Evolutionary conservation across 2,113 vertebrate species (phyloP), one percentile per base, ranked within the genome.

Genomic region (Canis aureus): DNA sequence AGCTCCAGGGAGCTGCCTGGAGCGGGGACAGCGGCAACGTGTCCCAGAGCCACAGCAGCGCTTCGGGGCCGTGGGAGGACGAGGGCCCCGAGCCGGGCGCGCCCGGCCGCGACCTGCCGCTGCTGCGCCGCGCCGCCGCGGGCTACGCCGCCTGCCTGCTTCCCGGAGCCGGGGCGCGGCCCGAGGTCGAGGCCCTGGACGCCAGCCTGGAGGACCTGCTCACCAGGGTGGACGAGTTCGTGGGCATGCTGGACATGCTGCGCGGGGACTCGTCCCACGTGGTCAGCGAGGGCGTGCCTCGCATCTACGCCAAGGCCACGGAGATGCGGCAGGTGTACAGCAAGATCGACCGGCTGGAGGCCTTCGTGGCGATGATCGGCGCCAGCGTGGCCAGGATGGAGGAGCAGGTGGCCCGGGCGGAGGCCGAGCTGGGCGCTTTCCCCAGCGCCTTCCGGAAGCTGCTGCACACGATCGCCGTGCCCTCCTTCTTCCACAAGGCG

Each of bases 171-270:
- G 83, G 82, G 32, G 78, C 96, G 84, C 78, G 95, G 67, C 93
- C 96, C 15, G 98, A 98, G 81, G 93, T 96, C 69, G 93, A 97
- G 4, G 98, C 98, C 32, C 96, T 98, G 86, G 98, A 99, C 96
- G 98, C 99, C 97, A 99, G 99, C 94, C 98, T 99, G 32, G 99
- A 99, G 89, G 99, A 99, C 89, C 99, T 99, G 99, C 98, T 99
- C 86, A 99, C 99, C 4, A 98, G 99, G 96, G 99, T 99, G 88
- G 99, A 99, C 98, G 99, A 99, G 98, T 99, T 99, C 98, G 99
- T 99, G 92, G 99, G 99, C 82, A 99, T 99, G 99, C 98, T 99
- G 94, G 99, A 99, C 97, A 99, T 99, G 99, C 99, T 99, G 98
- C 98, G 98, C 83, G 96, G 98, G 2, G 97, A 97, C 96, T 98